Percentiles rank a stretch among this genome's conserved stretches.
Conservation (phyloP, 2,888 invertebrate species). For the Belgica antarctica region DNA sequence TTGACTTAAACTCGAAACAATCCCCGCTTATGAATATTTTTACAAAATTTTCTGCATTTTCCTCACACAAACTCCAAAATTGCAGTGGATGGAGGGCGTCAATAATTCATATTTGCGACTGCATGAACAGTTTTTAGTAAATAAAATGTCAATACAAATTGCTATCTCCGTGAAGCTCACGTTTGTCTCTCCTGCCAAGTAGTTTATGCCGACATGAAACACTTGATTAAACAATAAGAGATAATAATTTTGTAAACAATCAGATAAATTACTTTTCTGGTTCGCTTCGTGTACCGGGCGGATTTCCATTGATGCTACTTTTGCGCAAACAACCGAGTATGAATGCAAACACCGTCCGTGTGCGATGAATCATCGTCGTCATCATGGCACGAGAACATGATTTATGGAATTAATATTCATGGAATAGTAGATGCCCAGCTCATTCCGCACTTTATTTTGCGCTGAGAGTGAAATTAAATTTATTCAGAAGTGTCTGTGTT, state of each 20-base stretch:
- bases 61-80: neutral
- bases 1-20: too few relatives aligned
- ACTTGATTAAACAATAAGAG: conserved; percentile 42
- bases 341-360: conserved; percentile 3
- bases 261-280: conserved; percentile 34
- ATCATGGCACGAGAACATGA: conserved; percentile 24
- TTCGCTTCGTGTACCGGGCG: neutral
- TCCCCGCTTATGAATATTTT: too few relatives aligned
- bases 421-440: conserved; percentile 17
- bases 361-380: neutral
- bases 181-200: neutral
- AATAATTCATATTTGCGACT: conserved; percentile 31
- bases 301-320: conserved; percentile 21
- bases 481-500: neutral
- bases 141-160: conserved; percentile 37
- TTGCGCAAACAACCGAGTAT: conserved; percentile 14
- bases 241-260: conserved; percentile 44
- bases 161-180: neutral
- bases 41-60: too few relatives aligned
- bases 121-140: neutral
- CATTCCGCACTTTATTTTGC: neutral
- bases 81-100: neutral
- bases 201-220: neutral
- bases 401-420: conserved; percentile 44
- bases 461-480: neutral